Evolutionary conservation across 1,140 invertebrate genomes (phyloP).

Genomic region (Tetragnatha versicolor): DNA sequence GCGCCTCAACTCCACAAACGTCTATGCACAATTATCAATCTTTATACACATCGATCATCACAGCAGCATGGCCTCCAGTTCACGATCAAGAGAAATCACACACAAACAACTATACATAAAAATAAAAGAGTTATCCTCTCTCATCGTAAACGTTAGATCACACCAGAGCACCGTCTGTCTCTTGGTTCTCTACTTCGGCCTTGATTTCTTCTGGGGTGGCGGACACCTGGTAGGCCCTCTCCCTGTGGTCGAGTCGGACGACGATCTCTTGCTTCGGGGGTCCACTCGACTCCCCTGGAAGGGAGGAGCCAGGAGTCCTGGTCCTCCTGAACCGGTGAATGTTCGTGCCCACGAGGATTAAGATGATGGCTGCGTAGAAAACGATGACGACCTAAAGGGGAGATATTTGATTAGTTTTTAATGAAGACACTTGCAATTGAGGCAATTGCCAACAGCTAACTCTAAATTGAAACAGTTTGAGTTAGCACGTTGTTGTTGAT

Average conservation of each 20-base stretch:
- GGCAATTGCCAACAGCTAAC: not conserved
- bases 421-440: not conserved
- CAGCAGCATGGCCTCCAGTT: too few relatives aligned
- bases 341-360: slow-evolving; percentile 62
- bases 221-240: slow-evolving; percentile 35
- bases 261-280: slow-evolving; percentile 34
- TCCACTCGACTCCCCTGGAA: not conserved
- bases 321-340: slow-evolving; percentile 57
- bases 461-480: too few relatives aligned
- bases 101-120: slow-evolving; percentile 11
- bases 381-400: slow-evolving; percentile 61
- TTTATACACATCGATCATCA: too few relatives aligned
- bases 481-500: too few relatives aligned
- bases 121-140: not conserved
- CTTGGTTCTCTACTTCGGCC: slow-evolving; percentile 42
- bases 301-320: not conserved
- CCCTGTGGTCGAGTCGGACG: slow-evolving; percentile 36
- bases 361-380: slow-evolving; percentile 63
- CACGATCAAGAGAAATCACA: not conserved
- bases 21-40: too few relatives aligned
- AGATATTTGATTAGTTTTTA: slow-evolving; percentile 1
- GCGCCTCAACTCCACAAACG: too few relatives aligned
- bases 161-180: slow-evolving; percentile 42
- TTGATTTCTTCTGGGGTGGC: slow-evolving; percentile 47
- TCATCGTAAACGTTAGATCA: not conserved